Percentiles rank a stretch among this genome's conserved stretches.
Conservation (phyloP, 2,113 vertebrate species). For the Antennarius striatus region DNA sequence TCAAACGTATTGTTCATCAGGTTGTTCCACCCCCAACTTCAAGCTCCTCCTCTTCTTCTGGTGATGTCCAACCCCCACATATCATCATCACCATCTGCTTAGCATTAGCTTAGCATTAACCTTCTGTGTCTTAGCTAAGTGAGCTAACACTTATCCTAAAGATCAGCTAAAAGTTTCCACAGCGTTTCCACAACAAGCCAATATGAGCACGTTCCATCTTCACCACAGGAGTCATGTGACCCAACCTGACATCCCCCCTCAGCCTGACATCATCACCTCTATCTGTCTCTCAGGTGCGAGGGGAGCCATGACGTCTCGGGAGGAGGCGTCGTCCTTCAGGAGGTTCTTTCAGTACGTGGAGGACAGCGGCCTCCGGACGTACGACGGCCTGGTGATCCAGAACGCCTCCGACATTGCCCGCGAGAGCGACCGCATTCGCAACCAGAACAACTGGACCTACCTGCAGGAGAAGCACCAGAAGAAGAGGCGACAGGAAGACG, state of each 20-base stretch:
- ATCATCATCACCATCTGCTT: no score
- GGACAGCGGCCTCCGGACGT: slow-evolving; percentile 92
- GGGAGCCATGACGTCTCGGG: slow-evolving; percentile 53
- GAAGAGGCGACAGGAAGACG: slow-evolving; percentile 91
- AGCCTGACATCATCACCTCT: not conserved
- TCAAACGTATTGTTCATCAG: no score
- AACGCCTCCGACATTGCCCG: slow-evolving; percentile 97
- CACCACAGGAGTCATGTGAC: no score
- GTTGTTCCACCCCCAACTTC: no score
- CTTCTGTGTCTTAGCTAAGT: no score
- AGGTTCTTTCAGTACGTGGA: slow-evolving; percentile 94
- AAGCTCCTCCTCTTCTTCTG: no score
- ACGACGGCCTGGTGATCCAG: slow-evolving; percentile 95
- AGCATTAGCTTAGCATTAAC: no score
- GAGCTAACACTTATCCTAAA: no score
- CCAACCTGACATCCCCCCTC: not conserved
- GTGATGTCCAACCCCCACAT: no score
- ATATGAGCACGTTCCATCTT: no score
- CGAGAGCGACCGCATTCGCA: slow-evolving; percentile 94
- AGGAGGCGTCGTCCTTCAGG: slow-evolving; percentile 80
- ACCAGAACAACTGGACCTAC: slow-evolving; percentile 92
- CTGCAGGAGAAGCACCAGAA: slow-evolving; percentile 95
- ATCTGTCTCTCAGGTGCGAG: slow-evolving; percentile 24
- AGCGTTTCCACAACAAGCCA: no score
- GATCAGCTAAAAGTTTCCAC: no score